These are phyloP conservation scores for Etia nguti DNA, from an alignment of 2,113 vertebrate genomes.

Conservation along the genomic window DNA sequence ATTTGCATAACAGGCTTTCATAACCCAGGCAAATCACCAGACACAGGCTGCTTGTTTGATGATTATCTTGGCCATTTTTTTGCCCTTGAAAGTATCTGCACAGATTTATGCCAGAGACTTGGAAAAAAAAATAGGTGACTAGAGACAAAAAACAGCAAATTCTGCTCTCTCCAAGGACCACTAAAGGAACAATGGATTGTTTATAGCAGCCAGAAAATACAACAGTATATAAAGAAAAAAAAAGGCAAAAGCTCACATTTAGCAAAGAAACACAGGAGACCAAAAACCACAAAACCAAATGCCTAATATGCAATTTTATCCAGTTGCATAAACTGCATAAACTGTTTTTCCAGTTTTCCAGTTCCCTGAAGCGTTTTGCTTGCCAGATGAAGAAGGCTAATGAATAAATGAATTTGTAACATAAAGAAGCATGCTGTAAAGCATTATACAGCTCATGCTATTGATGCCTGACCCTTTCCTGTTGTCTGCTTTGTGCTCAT, in stretches of 20 bases:
- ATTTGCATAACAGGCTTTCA: background rate
- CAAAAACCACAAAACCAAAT: background rate
- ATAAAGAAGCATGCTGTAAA: background rate
- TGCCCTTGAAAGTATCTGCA: background rate
- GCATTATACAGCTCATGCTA: background rate
- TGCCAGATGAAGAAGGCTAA: background rate
- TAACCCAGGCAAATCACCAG: background rate
- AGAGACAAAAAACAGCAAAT: background rate
- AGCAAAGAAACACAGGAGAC: background rate
- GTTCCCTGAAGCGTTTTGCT: background rate
- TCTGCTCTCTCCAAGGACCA: background rate
- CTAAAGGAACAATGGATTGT: background rate
- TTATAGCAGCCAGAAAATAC: background rate
- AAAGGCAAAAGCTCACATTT: background rate
- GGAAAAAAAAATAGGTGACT: background rate
- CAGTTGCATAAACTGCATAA: background rate
- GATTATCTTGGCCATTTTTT: background rate
- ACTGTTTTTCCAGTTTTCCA: background rate
- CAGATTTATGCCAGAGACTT: background rate
- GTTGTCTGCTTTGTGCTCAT: background rate
- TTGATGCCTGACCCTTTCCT: background rate
- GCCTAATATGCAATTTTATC: background rate
- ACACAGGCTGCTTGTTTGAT: background rate
- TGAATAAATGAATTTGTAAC: background rate
- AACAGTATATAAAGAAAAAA: background rate